Base-by-base conservation (phyloP, 2,888 invertebrate genomes). In the Nesidiocoris tenuis region DNA sequence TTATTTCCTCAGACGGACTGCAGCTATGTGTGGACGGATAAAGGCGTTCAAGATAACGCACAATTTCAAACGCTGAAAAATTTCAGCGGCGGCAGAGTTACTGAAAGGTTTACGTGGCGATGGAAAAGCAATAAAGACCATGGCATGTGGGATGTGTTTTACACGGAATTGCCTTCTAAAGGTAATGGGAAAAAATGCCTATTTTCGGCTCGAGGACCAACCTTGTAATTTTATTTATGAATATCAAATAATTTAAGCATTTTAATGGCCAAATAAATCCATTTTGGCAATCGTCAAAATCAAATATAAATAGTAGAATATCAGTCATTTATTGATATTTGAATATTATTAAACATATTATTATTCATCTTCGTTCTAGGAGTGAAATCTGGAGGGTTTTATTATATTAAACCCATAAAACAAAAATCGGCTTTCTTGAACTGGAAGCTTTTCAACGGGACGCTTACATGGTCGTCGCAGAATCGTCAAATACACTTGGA, bases 371-470 rank as follows among this genome's bases (percentile, higher is more conserved):
- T n/a, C n/a, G n/a, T n/a, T 74, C 55, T 54, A 75, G 75, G 75
- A 22, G 66, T 54, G 22, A 66, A 75, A 67, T 75, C 66, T 22
- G 74, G 70, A n/a, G 67, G 67, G 2, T 70, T 68, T 23, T 24
- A 65, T 24, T 77, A 67, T 54, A 61, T 63, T 12, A 70, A 55
- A 22, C 71, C 76, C 12, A 76, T 71, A n/a, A 23, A 54, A 64
- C 70, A 64, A 25, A 71, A 66, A 54, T 55, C 61, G 5, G 57
- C 76, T 2, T 64, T 57, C 21, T 19, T 66, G n/a, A 74, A 76
- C n/a, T 76, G 76, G 76, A 76, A 74, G 57, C 70, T 74, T 25
- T 76, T 66, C 72, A 76, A 76, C 71, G 64, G 67, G 76, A 76
- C 64, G 9, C n/a, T 75, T 12, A 75, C 67, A 2, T 75, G 75